Evolutionary conservation across 2,888 invertebrate genomes (phyloP), one percentile per base, ranked within the genome.

Genomic region (Mythimna pallens): DNA sequence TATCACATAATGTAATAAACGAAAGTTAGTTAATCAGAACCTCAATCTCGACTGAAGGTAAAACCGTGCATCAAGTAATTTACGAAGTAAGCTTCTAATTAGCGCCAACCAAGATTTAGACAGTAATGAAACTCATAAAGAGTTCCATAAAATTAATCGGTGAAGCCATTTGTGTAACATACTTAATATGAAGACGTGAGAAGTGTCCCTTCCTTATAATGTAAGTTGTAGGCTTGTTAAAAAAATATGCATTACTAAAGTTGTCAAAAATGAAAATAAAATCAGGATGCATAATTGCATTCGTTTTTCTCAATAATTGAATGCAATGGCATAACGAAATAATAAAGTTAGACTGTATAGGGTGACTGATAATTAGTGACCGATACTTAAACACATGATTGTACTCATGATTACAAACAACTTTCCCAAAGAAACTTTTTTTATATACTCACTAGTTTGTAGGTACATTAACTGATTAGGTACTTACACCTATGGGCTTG

Each of bases 31-130:
- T 72, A 78, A 78, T 61, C 77, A 67, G 20, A 43, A 73, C 8
- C 50, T 57, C 59, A 76, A 67, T 61, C 63, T 76, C 47, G 12
- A 54, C 25, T 61, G 34, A 67, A 68, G 57, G 59, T 65, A 57
- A 57, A 52, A 65, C 55, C 78, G 65, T 76, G 62, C 62, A 76
- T 65, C 62, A 62, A 76, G 76, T 77, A 71, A 76, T 77, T 71
- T 68, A 68, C 57, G 34, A 73, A 73, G 65, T 68, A 77, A 73
- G 67, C 73, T 78, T 25, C 78, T 78, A 77, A 78, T 78, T 78
- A 78, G 34, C 54, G 58, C 71, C 59, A 58, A 67, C 73, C 54
- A 55, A 67, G 64, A 77, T 77, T 67, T 61, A 64, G 67, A 57
- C 73, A 65, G 72, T 66, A 75, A 75, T 75, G 69, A 76, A 75